phyloP scores from a whole-genome alignment of 2,113 vertebrate species.

The Nesospiza acunhae region DNA sequence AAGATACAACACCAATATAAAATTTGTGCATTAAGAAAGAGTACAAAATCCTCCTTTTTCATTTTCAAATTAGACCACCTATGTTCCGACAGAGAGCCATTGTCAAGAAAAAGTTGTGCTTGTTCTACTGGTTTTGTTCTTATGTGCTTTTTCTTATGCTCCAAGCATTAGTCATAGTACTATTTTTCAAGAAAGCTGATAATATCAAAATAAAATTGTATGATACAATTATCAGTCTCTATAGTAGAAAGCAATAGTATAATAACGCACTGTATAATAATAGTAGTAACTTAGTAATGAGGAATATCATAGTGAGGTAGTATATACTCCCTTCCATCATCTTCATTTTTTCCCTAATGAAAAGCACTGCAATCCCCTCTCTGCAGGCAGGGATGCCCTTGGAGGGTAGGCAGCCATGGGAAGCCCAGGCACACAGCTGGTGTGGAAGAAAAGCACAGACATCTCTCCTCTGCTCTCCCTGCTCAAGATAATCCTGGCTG shows the following conservation, averaged over 20 bases:
- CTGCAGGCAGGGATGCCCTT: neutral
- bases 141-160: neutral
- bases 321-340: fast-evolving
- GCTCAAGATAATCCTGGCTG: neutral
- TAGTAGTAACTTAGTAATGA: neutral
- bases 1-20: neutral
- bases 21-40: neutral
- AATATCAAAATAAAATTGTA: neutral
- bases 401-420: neutral
- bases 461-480: neutral
- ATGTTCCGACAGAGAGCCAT: neutral
- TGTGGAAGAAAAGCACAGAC: neutral
- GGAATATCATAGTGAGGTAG: neutral
- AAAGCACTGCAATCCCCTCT: neutral
- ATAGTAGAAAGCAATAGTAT: neutral
- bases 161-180: neutral
- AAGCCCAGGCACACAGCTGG: neutral
- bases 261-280: neutral
- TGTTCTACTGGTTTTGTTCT: neutral
- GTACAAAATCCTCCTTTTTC: neutral
- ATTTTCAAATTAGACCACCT: neutral
- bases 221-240: neutral
- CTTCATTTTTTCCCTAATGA: neutral
- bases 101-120: neutral
- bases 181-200: neutral